These are phyloP conservation scores for Muscicapa striata DNA, from an alignment of 2,797 vertebrate genomes.

Conservation along the genomic window DNA sequence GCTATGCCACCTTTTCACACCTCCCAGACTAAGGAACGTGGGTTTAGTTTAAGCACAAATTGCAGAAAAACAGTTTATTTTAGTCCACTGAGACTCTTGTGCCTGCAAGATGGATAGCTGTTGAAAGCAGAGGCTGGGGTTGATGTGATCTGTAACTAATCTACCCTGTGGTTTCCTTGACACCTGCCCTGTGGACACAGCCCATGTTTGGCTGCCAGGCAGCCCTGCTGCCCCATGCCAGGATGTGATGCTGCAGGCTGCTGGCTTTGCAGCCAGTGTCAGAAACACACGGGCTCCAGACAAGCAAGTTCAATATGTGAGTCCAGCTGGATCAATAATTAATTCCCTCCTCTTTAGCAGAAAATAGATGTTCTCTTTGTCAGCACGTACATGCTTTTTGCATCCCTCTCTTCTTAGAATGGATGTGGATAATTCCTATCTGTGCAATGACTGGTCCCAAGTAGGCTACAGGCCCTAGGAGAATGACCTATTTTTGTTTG, in stretches of 20 bases:
- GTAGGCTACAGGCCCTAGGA: conserved; percentile 47
- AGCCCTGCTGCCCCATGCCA: not conserved
- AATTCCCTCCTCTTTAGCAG: conserved; percentile 46
- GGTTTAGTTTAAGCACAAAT: not conserved
- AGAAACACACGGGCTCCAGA: not conserved
- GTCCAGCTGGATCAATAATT: conserved; percentile 64
- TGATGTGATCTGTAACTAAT: not conserved
- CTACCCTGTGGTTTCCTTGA: not conserved
- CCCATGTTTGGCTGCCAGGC: not conserved
- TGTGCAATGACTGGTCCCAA: not conserved
- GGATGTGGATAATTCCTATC: not conserved
- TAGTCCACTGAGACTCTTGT: not conserved
- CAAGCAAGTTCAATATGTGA: not conserved
- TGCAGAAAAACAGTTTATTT: not conserved
- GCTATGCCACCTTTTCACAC: not conserved
- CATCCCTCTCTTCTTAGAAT: not conserved
- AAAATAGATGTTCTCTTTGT: conserved; percentile 38
- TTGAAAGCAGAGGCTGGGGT: not conserved
- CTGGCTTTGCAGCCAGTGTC: not conserved
- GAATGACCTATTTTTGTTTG: conserved; percentile 60
- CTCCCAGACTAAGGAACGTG: not conserved
- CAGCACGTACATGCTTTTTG: not conserved
- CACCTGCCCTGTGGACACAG: not conserved
- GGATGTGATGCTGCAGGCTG: not conserved
- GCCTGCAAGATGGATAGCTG: not conserved